Base-by-base conservation (phyloP, 1,140 invertebrate genomes). In the Druon quercuslanigerum region DNA sequence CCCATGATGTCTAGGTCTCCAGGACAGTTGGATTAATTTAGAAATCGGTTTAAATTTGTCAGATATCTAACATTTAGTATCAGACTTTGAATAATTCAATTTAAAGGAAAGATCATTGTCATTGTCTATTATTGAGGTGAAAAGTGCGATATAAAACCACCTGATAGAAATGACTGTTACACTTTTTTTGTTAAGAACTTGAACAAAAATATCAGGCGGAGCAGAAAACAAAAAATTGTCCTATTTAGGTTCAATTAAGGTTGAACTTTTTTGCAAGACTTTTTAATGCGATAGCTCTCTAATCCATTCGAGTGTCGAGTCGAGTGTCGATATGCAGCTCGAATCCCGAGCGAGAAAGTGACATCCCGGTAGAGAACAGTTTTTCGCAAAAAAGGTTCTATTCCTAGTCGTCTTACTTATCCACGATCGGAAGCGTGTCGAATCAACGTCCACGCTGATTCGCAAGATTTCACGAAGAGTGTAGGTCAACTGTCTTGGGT, bases 351-450 rank as follows among this genome's bases (percentile, higher is more conserved):
- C 60, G 60, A 66, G 60, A 66, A 66, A 66, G 60, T 66, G 60
- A 66, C 25, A 40, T 66, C 25, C 60, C 25, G 60, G 25, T 40
- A 66, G 60, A 46, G 60, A 20, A 66, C 60, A n/a, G 7, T 46
- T 66, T 66, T n/a, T 66, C 60, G 60, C 25, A 66, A 66, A 66
- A 66, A 66, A 66, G 13, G 40, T 5, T 40, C 25, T 66, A 40
- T 66, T 66, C 60, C 60, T 66, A 40, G 60, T 66, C 60, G 60
- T 33, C 60, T 66, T 66, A 66, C 60, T 66, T 66, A 66, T 66
- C 60, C 60, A 66, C 20, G 20, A 25, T 66, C 60, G 40, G 60
- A 66, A 66, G 60, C 60, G 60, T 66, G 60, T 66, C 60, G 25
- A 66, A 66, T 66, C 7, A 66, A 25, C 33, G 25, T 66, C 14